Base-by-base conservation (phyloP, 2,797 vertebrate genomes). In the Sebastes hubbsi region DNA sequence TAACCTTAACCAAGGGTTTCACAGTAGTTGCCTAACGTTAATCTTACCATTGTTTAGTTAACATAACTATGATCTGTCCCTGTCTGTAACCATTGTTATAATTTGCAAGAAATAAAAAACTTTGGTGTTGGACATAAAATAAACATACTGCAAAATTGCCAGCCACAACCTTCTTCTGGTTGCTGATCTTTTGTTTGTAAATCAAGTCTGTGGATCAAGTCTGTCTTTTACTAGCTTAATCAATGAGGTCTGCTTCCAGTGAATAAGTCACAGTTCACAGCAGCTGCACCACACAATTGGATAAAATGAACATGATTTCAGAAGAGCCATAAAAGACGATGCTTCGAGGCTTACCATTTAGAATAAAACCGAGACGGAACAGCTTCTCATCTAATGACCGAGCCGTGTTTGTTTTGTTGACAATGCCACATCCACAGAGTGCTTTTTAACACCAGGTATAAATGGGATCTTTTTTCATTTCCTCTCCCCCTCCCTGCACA, bases 401-500 rank as follows among this genome's bases (percentile, higher is more conserved):
- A 60, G 12, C 29, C 54, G 12, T 60, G 69, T 75, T 86, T 63
- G 59, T 59, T 84, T 75, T 80, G 65, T 66, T 67, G 32, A 36
- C 65, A 55, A 5, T 59, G 10, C 1, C 9, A 22, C 9, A 22
- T 56, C 46, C 7, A 46, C 34, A 34, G 65, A 81, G 14, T 20
- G 42, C 22, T 56, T 80, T 78, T 83, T 52, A 78, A 72, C 82
- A 60, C 1, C 71, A 66, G 60, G 38, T 73, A 72, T 61, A 55
- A 59, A 71, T 67, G 65, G 55, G 8, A 18, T 49, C n/a, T 25
- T 71, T 52, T 4, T 22, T 66, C 6, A 20, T 72, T 42, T 60
- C 9, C 66, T 9, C 16, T 13, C 6, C 1, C 8, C 46, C 6
- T 12, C 12, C 11, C 34, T 56, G 30, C 20, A 69, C 32, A 18